Base-by-base conservation (phyloP, 2,113 vertebrate species). In the Progne subis region DNA sequence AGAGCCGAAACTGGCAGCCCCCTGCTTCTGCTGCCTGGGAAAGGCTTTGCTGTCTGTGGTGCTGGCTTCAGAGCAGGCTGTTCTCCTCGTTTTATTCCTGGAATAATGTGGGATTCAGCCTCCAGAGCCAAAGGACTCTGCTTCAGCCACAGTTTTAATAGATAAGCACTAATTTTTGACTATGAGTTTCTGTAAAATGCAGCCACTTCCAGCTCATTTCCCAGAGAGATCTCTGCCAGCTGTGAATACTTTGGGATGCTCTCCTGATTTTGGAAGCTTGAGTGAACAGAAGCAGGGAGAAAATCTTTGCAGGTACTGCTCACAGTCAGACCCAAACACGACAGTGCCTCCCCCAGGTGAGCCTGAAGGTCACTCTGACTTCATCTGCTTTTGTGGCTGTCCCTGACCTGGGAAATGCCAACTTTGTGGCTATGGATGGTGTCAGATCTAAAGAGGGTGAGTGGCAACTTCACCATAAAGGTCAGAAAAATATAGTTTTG, bases 311-410 rank as follows among this genome's bases (percentile, higher is more conserved):
- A 11, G 61, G 57, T 12, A 2, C 18, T 20, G 52, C 32, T 32
- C 60, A 32, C 50, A 47, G 46, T 28, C 49, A 29, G 47, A 6
- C 11, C 52, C 37, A 31, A 21, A n/a, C 11, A 6, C 0, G 15
- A 9, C 14, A n/a, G 32, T 29, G 46, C 63, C 37, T 46, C 44
- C 32, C 18, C 37, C 4, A 3, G 81, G 25, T 0, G 0, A 82
- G 60, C 13, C 82, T 60, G 65, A n/a, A 34, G 39, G 26, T 59
- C 23, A 3, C 37, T 53, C 24, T 69, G 64, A 29, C 47, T 74
- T 26, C 8, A 8, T 23, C 46, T 93, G 39, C 39, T 74, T 49
- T 23, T 46, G 39, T 60, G 49, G 44, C 12, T 37, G 41, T 9
- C 15, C 18, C 41, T 69, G 55, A 13, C 43, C 28, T 47, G 25